phyloP scores from a whole-genome alignment of 2,888 invertebrate species.

The Polyploca ridens region DNA sequence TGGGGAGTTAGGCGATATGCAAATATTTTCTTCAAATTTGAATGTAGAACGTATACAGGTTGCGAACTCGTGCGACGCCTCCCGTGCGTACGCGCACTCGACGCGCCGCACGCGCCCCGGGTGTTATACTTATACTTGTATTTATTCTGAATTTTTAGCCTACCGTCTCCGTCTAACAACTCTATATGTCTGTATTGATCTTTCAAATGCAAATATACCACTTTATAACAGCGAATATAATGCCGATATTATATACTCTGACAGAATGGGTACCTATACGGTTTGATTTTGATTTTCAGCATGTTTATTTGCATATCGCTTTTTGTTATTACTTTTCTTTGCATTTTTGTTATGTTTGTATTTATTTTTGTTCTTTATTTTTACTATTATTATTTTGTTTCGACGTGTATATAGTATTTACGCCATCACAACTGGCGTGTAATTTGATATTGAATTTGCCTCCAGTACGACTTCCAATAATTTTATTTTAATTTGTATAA shows the following conservation, averaged over 20 bases:
- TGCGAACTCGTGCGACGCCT: constrained; percentile 52
- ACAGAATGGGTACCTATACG: constrained; percentile 38
- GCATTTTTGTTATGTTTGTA: constrained; percentile 81
- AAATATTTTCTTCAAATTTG: constrained; percentile 80
- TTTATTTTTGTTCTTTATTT: constrained; percentile 81
- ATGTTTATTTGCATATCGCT: constrained; percentile 80
- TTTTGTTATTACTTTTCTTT: constrained; percentile 62
- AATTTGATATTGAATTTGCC: constrained; percentile 72
- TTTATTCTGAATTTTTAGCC: constrained; percentile 65
- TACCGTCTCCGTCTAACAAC: constrained; percentile 56
- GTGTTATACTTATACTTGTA: constrained; percentile 60
- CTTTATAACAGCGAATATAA: constrained; percentile 50
- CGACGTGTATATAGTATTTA: constrained; percentile 65
- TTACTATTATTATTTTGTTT: constrained; percentile 71
- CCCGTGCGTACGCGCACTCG: constrained; percentile 45
- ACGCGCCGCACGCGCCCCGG: constrained; percentile 73
- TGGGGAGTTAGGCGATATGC: constrained; percentile 83
- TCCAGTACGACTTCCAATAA: constrained; percentile 80
- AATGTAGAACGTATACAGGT: constrained; percentile 56
- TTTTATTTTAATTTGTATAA: constrained; percentile 79
- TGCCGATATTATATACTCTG: constrained; percentile 54
- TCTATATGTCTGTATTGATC: constrained; percentile 65
- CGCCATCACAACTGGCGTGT: constrained; percentile 55
- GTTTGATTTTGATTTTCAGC: constrained; percentile 43
- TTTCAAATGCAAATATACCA: constrained; percentile 76